phyloP scores from a whole-genome alignment of 2,888 invertebrate species.

The Agrotis segetum region DNA sequence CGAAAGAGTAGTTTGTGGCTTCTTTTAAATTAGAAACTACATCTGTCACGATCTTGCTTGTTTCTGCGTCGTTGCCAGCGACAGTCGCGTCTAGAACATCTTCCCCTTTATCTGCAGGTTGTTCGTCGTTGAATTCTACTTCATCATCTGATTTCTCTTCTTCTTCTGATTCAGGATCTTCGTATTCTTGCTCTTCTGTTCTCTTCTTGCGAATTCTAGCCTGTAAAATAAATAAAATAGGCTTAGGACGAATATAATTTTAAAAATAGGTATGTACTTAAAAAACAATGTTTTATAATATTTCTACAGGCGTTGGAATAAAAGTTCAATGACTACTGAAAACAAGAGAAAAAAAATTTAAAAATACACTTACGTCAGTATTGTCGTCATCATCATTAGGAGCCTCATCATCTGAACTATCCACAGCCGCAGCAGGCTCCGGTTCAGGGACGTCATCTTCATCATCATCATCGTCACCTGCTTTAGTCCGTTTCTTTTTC shows the following conservation, averaged over 20 bases:
- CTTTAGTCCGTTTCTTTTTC: slow-evolving; percentile 76
- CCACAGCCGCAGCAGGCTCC: slow-evolving; percentile 73
- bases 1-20: slow-evolving; percentile 93
- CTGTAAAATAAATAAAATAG: slow-evolving; percentile 69
- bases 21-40: slow-evolving; percentile 83
- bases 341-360: background rate
- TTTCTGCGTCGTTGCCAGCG: slow-evolving; percentile 72
- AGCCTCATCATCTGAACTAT: slow-evolving; percentile 93
- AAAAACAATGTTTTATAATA: too few relatives aligned
- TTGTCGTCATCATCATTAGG: slow-evolving; percentile 91
- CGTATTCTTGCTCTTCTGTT: slow-evolving; percentile 92
- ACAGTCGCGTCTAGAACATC: slow-evolving; percentile 73
- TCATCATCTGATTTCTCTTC: slow-evolving; percentile 90
- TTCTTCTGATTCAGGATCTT: slow-evolving; percentile 92
- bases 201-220: slow-evolving; percentile 90
- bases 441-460: slow-evolving; percentile 76
- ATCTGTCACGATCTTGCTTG: slow-evolving; percentile 79
- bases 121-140: slow-evolving; percentile 77
- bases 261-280: too few relatives aligned
- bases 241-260: background rate
- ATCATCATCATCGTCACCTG: slow-evolving; percentile 83
- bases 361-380: slow-evolving; percentile 83
- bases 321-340: background rate
- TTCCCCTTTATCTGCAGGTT: slow-evolving; percentile 70
- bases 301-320: too few relatives aligned